phyloP scores from a whole-genome alignment of 92 coral and sea anemone species.

The Heliopora coerulea region DNA sequence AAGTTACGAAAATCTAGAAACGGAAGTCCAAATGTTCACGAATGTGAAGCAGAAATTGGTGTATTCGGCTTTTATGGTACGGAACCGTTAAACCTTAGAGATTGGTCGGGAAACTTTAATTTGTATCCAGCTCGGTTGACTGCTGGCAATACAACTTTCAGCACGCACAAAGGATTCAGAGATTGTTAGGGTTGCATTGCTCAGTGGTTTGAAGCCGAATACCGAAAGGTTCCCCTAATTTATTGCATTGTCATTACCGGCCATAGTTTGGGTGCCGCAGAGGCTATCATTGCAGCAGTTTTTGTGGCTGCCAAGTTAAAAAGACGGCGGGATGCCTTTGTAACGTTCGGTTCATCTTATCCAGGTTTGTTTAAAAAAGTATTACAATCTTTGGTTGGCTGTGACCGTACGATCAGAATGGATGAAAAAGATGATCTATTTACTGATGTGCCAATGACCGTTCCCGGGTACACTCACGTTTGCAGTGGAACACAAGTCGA shows the following conservation, averaged over 20 bases:
- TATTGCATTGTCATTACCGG: slow-evolving; percentile 30
- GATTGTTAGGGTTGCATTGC: slow-evolving; percentile 17
- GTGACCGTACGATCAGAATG: slow-evolving; percentile 34
- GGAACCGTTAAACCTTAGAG: background rate
- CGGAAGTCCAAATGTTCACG: slow-evolving; percentile 24
- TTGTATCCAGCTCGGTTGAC: background rate
- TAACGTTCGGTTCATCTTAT: slow-evolving; percentile 24
- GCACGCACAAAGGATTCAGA: slow-evolving; percentile 24
- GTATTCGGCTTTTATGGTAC: slow-evolving; percentile 37
- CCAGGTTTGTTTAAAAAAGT: slow-evolving; percentile 16
- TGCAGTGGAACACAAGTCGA: slow-evolving; percentile 13
- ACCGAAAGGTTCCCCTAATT: slow-evolving; percentile 3
- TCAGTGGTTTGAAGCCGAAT: slow-evolving; percentile 31
- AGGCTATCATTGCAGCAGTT: slow-evolving; percentile 29
- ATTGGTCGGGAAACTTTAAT: slow-evolving; percentile 25
- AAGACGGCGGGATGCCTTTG: slow-evolving; percentile 20
- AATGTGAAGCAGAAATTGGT: slow-evolving; percentile 26
- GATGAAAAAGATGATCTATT: slow-evolving; percentile 9
- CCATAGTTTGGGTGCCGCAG: slow-evolving; percentile 38
- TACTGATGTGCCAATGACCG: slow-evolving; percentile 17
- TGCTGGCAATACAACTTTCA: slow-evolving; percentile 2
- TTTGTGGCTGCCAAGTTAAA: slow-evolving; percentile 23
- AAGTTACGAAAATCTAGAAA: slow-evolving; percentile 22
- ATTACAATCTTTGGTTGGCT: slow-evolving; percentile 18
- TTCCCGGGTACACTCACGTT: slow-evolving; percentile 33